Conservation (phyloP, 1,140 invertebrate genomes). For the Leptoteleia sp. region DNA sequence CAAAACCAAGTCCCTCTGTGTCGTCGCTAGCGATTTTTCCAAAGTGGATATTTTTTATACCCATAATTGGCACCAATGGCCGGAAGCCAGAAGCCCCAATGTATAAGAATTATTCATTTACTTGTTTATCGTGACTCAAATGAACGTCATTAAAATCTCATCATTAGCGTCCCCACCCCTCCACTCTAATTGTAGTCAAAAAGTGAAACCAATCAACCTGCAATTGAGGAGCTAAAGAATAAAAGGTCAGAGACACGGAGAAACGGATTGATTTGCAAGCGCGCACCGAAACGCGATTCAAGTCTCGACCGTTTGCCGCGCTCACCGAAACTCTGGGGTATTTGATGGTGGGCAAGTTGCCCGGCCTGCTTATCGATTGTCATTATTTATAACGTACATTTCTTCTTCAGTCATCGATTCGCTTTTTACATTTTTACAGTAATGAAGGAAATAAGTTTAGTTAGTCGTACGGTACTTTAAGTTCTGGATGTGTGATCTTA, state of each 20-base stretch:
- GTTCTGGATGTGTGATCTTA: constrained; percentile 76
- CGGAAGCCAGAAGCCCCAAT: constrained; percentile 13
- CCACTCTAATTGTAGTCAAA: too few relatives aligned
- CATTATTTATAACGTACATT: constrained; percentile 82
- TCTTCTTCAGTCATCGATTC: constrained; percentile 82
- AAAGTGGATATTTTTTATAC: constrained; percentile 32
- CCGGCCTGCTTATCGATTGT: constrained; percentile 81
- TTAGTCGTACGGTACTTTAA: constrained; percentile 72
- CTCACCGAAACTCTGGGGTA: constrained; percentile 49
- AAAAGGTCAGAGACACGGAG: too few relatives aligned
- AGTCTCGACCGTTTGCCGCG: constrained; percentile 4
- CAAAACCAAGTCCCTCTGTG: constrained; percentile 16
- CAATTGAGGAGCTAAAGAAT: too few relatives aligned
- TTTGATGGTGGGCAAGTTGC: constrained; percentile 67
- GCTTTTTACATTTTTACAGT: constrained; percentile 82
- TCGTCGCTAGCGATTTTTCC: constrained; percentile 51
- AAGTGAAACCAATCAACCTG: too few relatives aligned
- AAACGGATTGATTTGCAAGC: too few relatives aligned
- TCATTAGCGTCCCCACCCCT: too few relatives aligned
- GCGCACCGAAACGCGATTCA: neutral
- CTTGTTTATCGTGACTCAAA: too few relatives aligned
- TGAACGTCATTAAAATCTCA: too few relatives aligned
- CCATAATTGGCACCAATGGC: constrained; percentile 46
- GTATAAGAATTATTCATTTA: too few relatives aligned
- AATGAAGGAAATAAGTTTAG: constrained; percentile 80